Evolutionary conservation across 2,113 vertebrate species (phyloP).

Genomic region (Aegithalos caudatus): DNA sequence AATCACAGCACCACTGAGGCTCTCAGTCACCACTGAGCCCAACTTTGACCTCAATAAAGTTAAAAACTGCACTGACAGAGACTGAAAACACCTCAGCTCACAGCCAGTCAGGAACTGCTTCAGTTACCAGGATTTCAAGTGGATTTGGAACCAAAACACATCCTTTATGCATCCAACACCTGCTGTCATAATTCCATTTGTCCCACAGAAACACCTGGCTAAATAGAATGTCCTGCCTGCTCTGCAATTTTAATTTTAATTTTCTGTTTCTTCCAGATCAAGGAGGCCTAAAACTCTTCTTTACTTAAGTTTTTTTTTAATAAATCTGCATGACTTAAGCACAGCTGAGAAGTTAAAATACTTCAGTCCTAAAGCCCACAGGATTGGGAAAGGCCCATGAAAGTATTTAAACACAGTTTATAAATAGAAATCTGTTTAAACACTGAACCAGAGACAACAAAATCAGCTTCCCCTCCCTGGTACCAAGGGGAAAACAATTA

Average conservation of each 20-base stretch:
- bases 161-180: background rate
- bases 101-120: background rate
- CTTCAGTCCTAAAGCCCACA: background rate
- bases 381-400: background rate
- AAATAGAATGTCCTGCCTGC: background rate
- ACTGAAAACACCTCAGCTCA: background rate
- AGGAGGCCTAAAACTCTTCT: background rate
- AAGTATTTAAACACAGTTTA: background rate
- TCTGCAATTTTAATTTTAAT: background rate
- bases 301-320: background rate
- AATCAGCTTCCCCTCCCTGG: background rate
- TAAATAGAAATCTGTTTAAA: background rate
- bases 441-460: background rate
- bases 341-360: background rate
- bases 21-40: rapidly evolving
- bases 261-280: background rate
- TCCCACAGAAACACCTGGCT: background rate
- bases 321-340: background rate
- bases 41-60: background rate
- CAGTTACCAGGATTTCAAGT: background rate
- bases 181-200: background rate
- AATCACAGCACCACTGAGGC: background rate
- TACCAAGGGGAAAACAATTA: background rate
- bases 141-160: background rate
- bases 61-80: background rate